Conservation (phyloP, 2,113 vertebrate species). For the Alexandromys fortis region DNA sequence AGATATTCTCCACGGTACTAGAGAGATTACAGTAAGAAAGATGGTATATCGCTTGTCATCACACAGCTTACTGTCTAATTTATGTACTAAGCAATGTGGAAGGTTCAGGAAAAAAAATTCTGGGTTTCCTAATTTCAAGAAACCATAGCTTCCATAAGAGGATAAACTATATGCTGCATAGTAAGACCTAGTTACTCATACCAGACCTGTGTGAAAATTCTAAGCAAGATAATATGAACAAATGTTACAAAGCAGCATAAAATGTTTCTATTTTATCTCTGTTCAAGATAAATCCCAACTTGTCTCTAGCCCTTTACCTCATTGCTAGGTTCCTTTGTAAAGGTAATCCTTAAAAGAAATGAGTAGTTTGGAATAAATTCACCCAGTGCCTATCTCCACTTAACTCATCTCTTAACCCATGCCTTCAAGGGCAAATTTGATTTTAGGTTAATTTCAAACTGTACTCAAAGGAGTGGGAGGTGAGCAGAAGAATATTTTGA, state of each 20-base stretch:
- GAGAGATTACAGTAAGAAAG: constrained; percentile 39
- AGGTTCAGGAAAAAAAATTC: constrained; percentile 3
- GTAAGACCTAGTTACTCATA: constrained; percentile 50
- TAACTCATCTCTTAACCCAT: constrained; percentile 7
- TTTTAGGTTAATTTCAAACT: constrained; percentile 28
- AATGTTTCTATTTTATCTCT: constrained; percentile 22
- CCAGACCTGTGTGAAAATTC: constrained; percentile 45
- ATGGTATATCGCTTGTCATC: background rate
- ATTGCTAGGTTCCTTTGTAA: constrained; percentile 25
- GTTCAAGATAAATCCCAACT: background rate
- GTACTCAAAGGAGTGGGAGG: background rate
- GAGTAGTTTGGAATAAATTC: constrained; percentile 41
- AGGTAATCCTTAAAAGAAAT: constrained; percentile 22
- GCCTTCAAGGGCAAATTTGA: constrained; percentile 38
- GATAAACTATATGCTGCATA: constrained; percentile 1
- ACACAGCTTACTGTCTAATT: constrained; percentile 22
- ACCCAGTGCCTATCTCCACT: constrained; percentile 11
- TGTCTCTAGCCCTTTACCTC: constrained; percentile 15
- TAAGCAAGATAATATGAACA: constrained; percentile 38
- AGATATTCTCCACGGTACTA: background rate
- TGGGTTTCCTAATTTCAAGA: constrained; percentile 4
- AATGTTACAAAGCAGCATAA: constrained; percentile 24
- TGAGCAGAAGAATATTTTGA: constrained; percentile 15
- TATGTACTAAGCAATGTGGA: constrained; percentile 17
- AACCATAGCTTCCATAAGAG: background rate